Evolutionary conservation across 2,888 invertebrate species (phyloP).

Genomic region (Nectonema munidae): DNA sequence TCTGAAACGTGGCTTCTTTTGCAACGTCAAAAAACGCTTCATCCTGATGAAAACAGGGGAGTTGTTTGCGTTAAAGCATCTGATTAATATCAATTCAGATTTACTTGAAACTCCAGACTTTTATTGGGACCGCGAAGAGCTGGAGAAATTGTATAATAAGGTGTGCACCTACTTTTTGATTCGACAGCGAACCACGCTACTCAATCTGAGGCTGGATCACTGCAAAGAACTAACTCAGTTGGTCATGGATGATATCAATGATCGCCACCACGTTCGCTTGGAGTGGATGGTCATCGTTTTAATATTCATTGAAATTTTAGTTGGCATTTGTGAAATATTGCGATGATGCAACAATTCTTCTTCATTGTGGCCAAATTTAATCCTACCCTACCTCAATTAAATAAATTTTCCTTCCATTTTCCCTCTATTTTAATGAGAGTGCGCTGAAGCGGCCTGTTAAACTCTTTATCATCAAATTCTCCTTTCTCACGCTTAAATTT

Average conservation of each 20-base stretch:
- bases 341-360: not conserved
- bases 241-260: constrained; percentile 50
- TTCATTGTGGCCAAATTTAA: too few relatives aligned
- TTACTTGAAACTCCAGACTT: constrained; percentile 71
- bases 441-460: too few relatives aligned
- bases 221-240: constrained; percentile 62
- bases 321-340: constrained; percentile 2
- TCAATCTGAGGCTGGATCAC: constrained; percentile 69
- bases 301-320: constrained; percentile 55
- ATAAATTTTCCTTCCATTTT: too few relatives aligned
- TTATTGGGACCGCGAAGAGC: constrained; percentile 69
- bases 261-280: constrained; percentile 57
- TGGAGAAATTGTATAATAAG: constrained; percentile 47
- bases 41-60: too few relatives aligned
- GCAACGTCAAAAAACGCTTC: too few relatives aligned
- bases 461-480: too few relatives aligned
- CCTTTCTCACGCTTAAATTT: too few relatives aligned
- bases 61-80: constrained; percentile 28
- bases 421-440: too few relatives aligned
- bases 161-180: constrained; percentile 52
- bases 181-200: constrained; percentile 44
- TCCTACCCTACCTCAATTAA: too few relatives aligned
- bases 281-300: constrained; percentile 86
- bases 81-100: constrained; percentile 62
- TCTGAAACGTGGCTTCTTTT: too few relatives aligned